Evolutionary conservation across 2,888 invertebrate genomes (phyloP).

Genomic region (Oeneis ivallda): DNA sequence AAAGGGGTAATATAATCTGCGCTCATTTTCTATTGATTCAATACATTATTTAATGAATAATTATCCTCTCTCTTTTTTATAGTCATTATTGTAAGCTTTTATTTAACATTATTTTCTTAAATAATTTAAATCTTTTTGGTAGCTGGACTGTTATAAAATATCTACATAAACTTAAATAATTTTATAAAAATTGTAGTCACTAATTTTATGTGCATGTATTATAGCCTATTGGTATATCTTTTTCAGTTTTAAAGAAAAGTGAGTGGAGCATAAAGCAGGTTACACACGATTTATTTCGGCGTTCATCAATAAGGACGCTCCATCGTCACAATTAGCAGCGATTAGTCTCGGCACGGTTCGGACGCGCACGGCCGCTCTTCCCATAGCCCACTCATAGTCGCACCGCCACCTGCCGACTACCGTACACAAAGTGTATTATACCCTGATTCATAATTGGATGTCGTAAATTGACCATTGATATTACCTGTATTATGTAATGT

Average conservation of each 20-base stretch:
- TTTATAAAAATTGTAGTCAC: too few species aligned
- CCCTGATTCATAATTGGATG: not conserved
- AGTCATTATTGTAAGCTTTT: too few species aligned
- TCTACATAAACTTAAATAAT: too few species aligned
- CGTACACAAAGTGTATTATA: not conserved
- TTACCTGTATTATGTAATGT: not conserved
- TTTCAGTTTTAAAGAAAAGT: conserved; percentile 6
- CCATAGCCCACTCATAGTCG: conserved; percentile 53
- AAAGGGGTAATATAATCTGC: not conserved
- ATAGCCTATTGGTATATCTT: too few species aligned
- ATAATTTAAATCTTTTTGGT: too few species aligned
- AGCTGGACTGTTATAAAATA: too few species aligned
- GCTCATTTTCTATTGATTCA: not conserved
- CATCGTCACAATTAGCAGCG: conserved; percentile 70
- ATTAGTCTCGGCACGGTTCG: conserved; percentile 72
- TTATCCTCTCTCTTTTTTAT: too few species aligned
- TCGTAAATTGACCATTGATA: not conserved
- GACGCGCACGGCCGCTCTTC: conserved; percentile 80
- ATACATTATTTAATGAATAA: too few species aligned
- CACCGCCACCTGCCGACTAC: conserved; percentile 15
- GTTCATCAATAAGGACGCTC: conserved; percentile 44
- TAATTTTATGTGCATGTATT: too few species aligned
- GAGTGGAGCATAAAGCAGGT: conserved; percentile 11
- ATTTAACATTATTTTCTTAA: too few species aligned
- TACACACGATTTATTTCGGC: conserved; percentile 31